A percentile compares a stretch with the other conserved stretches of the same genome.
These are phyloP conservation scores for Drosophila aldrichi DNA, from an alignment of 2,888 invertebrate species.

Conservation along the genomic window DNA sequence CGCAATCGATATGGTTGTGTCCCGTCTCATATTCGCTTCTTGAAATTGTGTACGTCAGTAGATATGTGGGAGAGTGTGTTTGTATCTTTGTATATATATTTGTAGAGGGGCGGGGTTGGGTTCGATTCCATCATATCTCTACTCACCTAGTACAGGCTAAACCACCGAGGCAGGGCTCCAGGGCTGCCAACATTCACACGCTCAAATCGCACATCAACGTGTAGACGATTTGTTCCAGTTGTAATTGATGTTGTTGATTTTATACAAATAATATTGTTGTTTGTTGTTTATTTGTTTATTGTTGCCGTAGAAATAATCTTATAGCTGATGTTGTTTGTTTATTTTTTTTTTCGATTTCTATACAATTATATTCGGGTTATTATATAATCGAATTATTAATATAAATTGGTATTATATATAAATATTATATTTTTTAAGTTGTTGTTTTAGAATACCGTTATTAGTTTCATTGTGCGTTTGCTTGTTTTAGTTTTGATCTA, in stretches of 20 bases:
- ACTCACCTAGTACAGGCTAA: constrained; percentile 86
- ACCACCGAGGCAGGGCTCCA: constrained; percentile 86
- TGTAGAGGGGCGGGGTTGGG: neutral
- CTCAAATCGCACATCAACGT: constrained; percentile 79
- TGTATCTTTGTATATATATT: constrained; percentile 18
- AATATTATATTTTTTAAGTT: constrained; percentile 23
- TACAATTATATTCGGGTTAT: constrained; percentile 6
- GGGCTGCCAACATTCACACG: constrained; percentile 86
- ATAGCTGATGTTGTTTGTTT: neutral
- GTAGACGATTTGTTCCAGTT: constrained; percentile 67
- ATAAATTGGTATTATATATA: constrained; percentile 23
- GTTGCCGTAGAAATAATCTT: constrained; percentile 3
- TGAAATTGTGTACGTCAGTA: constrained; percentile 39
- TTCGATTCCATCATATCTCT: neutral
- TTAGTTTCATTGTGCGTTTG: constrained; percentile 77
- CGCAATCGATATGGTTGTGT: constrained; percentile 49
- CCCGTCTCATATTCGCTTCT: constrained; percentile 74
- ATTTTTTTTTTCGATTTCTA: neutral
- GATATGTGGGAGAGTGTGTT: constrained; percentile 37
- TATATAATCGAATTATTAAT: constrained; percentile 14
- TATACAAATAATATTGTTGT: neutral
- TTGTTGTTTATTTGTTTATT: constrained; percentile 4
- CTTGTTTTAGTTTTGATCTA: constrained; percentile 57
- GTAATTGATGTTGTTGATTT: constrained; percentile 23
- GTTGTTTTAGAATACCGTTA: constrained; percentile 61